Percentiles rank a stretch among this genome's conserved stretches.
Evolutionary conservation across 2,797 vertebrate species (phyloP).

Genomic region (Bufotes viridis): DNA sequence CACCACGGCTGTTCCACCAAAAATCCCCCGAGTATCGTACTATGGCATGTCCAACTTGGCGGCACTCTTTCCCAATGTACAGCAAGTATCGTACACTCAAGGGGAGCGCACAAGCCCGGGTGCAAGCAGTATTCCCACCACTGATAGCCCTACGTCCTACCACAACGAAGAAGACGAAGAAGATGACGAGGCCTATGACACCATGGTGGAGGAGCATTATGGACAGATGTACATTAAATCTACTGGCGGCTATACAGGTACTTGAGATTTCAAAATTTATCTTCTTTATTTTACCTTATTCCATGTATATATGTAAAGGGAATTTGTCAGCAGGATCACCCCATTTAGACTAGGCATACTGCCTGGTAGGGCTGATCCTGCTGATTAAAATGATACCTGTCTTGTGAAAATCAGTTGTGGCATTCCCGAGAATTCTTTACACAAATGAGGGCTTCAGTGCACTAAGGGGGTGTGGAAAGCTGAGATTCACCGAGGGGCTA

Average conservation of each 20-base stretch:
- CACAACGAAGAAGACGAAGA: constrained; percentile 98
- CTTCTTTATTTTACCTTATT: background rate
- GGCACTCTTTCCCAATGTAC: constrained; percentile 81
- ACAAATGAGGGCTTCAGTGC: no score
- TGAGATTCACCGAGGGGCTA: no score
- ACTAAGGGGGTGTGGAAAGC: no score
- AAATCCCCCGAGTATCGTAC: constrained; percentile 78
- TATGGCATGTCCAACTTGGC: constrained; percentile 77
- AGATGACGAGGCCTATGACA: constrained; percentile 93
- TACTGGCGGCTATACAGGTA: constrained; percentile 87
- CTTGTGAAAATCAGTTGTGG: no score
- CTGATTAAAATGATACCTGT: no score
- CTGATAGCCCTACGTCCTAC: constrained; percentile 98
- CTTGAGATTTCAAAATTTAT: background rate
- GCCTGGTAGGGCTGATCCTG: no score
- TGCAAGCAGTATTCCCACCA: constrained; percentile 93
- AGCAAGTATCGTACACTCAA: constrained; percentile 79
- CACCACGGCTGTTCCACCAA: constrained; percentile 66
- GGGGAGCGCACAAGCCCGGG: constrained; percentile 92
- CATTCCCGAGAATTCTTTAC: no score
- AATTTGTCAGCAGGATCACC: no score
- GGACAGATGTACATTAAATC: constrained; percentile 91
- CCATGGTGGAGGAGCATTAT: constrained; percentile 90
- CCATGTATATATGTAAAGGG: background rate
- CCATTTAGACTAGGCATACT: no score